Conservation (phyloP, 1,140 invertebrate genomes). For the Antheraea mylitta region DNA sequence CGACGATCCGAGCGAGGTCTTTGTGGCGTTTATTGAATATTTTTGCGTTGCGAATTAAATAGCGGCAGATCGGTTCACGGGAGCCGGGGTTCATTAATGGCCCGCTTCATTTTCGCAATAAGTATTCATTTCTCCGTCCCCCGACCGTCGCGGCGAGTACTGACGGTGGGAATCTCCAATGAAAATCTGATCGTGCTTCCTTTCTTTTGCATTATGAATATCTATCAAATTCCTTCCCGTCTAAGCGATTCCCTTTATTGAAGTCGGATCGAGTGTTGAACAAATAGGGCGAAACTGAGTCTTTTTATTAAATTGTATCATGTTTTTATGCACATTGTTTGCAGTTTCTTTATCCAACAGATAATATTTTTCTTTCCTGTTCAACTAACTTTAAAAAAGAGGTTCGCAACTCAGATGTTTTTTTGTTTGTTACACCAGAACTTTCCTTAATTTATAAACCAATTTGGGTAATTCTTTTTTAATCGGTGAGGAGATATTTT, state of each 20-base stretch:
- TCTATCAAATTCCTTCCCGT: slow-evolving; percentile 52
- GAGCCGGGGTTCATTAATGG: slow-evolving; percentile 65
- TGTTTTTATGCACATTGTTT: slow-evolving; percentile 18
- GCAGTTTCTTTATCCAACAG: neutral
- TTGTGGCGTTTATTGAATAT: slow-evolving; percentile 69
- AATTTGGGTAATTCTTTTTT: too few relatives aligned
- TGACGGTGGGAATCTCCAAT: slow-evolving; percentile 43
- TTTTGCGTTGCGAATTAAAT: slow-evolving; percentile 65
- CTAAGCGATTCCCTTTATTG: slow-evolving; percentile 48
- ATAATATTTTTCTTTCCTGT: too few relatives aligned
- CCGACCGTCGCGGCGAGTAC: slow-evolving; percentile 27
- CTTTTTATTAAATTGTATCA: slow-evolving; percentile 39
- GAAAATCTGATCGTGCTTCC: slow-evolving; percentile 71
- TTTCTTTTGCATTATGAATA: slow-evolving; percentile 69
- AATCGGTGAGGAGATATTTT: too few relatives aligned
- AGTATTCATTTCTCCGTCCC: slow-evolving; percentile 66
- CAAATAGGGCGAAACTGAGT: slow-evolving; percentile 37
- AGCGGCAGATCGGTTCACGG: slow-evolving; percentile 49
- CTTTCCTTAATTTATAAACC: too few relatives aligned
- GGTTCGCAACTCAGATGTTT: too few relatives aligned
- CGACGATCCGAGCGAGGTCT: slow-evolving; percentile 43
- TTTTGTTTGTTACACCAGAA: too few relatives aligned
- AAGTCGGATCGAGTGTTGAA: slow-evolving; percentile 40
- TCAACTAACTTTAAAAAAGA: too few relatives aligned
- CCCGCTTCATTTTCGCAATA: slow-evolving; percentile 71